Evolutionary conservation across 2,113 vertebrate genomes (phyloP).

Genomic region (Bucco capensis): DNA sequence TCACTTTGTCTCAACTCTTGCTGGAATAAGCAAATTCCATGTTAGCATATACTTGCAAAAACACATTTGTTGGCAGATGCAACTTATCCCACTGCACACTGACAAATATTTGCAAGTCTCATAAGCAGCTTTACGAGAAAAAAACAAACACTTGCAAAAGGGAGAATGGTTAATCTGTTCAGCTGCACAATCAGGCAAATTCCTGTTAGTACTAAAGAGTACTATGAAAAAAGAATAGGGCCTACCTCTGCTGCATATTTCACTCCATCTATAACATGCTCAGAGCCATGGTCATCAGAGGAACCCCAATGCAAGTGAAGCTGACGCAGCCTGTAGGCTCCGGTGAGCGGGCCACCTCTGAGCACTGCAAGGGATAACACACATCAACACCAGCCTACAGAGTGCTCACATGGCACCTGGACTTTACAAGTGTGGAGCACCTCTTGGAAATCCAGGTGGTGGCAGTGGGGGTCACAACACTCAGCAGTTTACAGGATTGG

Average conservation of each 20-base stretch:
- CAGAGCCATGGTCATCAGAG: slow-evolving; percentile 83
- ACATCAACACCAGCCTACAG: neutral
- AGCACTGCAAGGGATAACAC: slow-evolving; percentile 77
- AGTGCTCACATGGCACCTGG: rapidly evolving
- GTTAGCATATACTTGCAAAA: neutral
- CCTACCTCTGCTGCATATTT: slow-evolving; percentile 88
- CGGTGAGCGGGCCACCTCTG: slow-evolving; percentile 82
- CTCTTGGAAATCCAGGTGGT: neutral
- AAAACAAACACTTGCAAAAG: neutral
- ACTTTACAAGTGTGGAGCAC: neutral
- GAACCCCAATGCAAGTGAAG: slow-evolving; percentile 95
- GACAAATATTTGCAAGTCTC: neutral
- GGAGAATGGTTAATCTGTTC: neutral
- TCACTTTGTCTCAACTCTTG: no score
- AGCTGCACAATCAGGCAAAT: neutral
- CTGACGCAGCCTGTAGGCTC: slow-evolving; percentile 88
- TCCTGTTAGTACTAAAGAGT: neutral
- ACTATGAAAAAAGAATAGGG: neutral
- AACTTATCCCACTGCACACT: neutral
- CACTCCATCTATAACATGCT: slow-evolving; percentile 85
- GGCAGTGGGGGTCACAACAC: no score
- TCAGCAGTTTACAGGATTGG: neutral
- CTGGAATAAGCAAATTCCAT: neutral
- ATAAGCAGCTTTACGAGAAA: neutral
- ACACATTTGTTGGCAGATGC: neutral